phyloP scores from a whole-genome alignment of 1,140 invertebrate genomes.

The Chionoecetes opilio region DNA sequence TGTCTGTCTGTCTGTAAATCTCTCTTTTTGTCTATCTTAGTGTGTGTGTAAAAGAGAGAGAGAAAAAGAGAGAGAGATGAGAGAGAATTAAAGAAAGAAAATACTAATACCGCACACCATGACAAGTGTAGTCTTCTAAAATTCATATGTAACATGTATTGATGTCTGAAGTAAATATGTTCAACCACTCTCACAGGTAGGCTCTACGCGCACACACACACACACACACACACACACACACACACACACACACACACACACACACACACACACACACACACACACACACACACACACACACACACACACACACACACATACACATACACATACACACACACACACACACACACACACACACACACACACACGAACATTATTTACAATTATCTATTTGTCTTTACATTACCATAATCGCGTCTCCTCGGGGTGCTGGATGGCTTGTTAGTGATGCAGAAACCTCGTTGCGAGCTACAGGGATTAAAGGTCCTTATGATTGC shows the following conservation, averaged over 20 bases:
- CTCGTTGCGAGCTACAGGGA: not conserved
- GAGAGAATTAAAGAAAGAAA: too few relatives aligned
- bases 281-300: too few relatives aligned
- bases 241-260: not conserved
- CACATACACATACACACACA: slow-evolving; percentile 32
- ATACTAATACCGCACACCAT: too few relatives aligned
- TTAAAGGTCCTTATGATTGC: not conserved
- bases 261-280: too few relatives aligned
- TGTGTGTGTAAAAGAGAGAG: too few relatives aligned
- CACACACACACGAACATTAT: not conserved
- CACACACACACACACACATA: slow-evolving; percentile 32
- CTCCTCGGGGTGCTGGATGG: not conserved
- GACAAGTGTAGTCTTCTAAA: too few relatives aligned
- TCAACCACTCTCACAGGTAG: too few relatives aligned
- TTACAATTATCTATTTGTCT: not conserved
- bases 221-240: too few relatives aligned
- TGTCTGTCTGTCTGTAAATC: not conserved
- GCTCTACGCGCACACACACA: too few relatives aligned
- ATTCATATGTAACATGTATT: too few relatives aligned
- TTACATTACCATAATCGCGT: not conserved
- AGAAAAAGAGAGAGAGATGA: too few relatives aligned
- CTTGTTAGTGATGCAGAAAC: not conserved
- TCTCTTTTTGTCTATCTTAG: not conserved
- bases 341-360: not conserved
- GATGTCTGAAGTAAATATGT: too few relatives aligned